phyloP scores from a whole-genome alignment of 2,113 vertebrate genomes.

The Scophthalmus maximus region DNA sequence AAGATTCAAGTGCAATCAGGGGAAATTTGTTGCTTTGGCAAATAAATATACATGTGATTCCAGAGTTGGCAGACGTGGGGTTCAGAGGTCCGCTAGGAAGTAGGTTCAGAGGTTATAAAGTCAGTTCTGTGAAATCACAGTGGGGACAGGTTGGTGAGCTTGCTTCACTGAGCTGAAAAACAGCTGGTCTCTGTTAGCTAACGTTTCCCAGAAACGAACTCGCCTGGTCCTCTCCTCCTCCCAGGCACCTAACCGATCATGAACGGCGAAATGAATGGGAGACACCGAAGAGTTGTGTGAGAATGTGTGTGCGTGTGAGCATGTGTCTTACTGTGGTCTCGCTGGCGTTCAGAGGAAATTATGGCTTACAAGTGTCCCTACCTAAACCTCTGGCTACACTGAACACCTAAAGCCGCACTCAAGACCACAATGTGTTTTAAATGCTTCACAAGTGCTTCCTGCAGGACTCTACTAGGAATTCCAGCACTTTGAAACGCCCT shows the following conservation, averaged over 20 bases:
- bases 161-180: slow-evolving; percentile 61
- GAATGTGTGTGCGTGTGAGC: background rate
- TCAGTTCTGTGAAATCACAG: slow-evolving; percentile 51
- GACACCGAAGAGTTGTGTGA: slow-evolving; percentile 13
- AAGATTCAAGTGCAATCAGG: background rate
- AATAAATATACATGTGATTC: background rate
- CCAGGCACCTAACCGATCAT: slow-evolving; percentile 46
- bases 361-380: slow-evolving; percentile 67
- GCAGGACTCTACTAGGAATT: slow-evolving; percentile 58
- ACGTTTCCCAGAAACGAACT: slow-evolving; percentile 76
- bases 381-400: slow-evolving; percentile 65
- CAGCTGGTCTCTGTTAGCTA: slow-evolving; percentile 75
- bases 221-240: slow-evolving; percentile 63
- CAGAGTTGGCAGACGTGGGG: background rate
- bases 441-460: slow-evolving; percentile 57
- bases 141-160: slow-evolving; percentile 64
- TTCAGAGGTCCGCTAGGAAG: slow-evolving; percentile 27
- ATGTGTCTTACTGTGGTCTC: slow-evolving; percentile 51
- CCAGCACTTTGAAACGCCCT: slow-evolving; percentile 44
- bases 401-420: slow-evolving; percentile 52
- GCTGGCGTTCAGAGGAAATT: slow-evolving; percentile 60
- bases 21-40: slow-evolving; percentile 13
- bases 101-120: slow-evolving; percentile 45
- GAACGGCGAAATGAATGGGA: slow-evolving; percentile 50
- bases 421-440: slow-evolving; percentile 57